Evolutionary conservation across 2,888 invertebrate genomes (phyloP).

Genomic region (Danaus chrysippus): DNA sequence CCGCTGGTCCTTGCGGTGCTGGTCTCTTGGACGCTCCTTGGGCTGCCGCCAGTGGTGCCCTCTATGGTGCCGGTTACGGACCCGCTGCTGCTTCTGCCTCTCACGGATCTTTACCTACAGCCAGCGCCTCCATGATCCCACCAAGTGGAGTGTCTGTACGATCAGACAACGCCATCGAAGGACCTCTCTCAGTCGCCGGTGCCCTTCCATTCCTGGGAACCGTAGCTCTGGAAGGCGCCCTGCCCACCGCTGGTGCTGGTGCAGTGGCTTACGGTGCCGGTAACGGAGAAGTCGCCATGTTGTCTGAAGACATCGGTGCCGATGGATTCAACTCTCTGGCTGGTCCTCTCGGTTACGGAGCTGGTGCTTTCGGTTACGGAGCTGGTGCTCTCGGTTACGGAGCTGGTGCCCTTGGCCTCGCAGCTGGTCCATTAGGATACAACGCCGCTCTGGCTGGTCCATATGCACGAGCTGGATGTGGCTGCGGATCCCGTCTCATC

Average conservation of each 20-base stretch:
- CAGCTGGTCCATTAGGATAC: too few relatives aligned
- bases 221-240: constrained; percentile 36
- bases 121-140: constrained; percentile 41
- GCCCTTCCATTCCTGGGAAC: constrained; percentile 41
- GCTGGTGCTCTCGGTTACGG: constrained; percentile 13
- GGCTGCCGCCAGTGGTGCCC: constrained; percentile 12
- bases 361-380: constrained; percentile 10
- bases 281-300: constrained; percentile 34
- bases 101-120: constrained; percentile 32
- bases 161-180: constrained; percentile 43
- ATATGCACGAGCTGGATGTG: neutral
- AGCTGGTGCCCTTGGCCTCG: neutral
- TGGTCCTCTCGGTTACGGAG: constrained; percentile 15
- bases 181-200: constrained; percentile 37
- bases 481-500: neutral
- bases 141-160: constrained; percentile 40
- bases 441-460: neutral
- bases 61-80: constrained; percentile 6
- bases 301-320: constrained; percentile 28
- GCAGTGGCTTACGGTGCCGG: constrained; percentile 39
- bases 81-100: constrained; percentile 11
- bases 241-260: constrained; percentile 38
- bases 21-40: constrained; percentile 12
- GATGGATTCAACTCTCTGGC: constrained; percentile 8
- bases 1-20: constrained; percentile 19